phyloP scores from a whole-genome alignment of 2,888 invertebrate genomes.

The Apeira syringaria region DNA sequence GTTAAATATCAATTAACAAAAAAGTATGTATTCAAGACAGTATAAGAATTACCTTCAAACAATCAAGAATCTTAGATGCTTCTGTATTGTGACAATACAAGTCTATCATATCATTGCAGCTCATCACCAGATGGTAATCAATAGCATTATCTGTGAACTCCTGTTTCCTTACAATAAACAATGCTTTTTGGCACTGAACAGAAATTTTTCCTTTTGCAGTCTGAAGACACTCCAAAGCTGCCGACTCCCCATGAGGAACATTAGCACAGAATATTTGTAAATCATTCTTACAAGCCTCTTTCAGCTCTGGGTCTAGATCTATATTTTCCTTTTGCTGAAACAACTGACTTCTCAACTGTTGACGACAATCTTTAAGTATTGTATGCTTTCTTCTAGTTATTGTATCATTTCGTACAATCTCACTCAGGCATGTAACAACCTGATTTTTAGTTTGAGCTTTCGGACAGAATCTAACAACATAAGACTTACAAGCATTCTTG shows the following conservation, averaged over 20 bases:
- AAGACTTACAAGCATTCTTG: constrained; percentile 95
- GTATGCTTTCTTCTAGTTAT: constrained; percentile 89
- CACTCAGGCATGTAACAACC: constrained; percentile 93
- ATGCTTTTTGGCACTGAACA: constrained; percentile 88
- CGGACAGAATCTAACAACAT: constrained; percentile 88
- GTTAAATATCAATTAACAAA: not conserved
- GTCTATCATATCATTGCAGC: constrained; percentile 94
- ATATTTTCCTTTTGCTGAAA: constrained; percentile 96
- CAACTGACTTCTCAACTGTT: constrained; percentile 95
- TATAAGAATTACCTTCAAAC: constrained; percentile 85
- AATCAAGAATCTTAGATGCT: constrained; percentile 87
- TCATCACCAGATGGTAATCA: constrained; percentile 92
- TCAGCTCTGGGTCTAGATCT: constrained; percentile 92
- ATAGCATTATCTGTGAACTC: constrained; percentile 94
- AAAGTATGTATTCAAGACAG: no score
- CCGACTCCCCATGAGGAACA: constrained; percentile 86
- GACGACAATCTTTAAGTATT: constrained; percentile 94
- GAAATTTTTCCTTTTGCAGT: constrained; percentile 85
- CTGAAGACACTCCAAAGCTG: constrained; percentile 92
- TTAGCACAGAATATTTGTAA: constrained; percentile 88
- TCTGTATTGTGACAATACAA: constrained; percentile 91
- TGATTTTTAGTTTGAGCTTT: constrained; percentile 90
- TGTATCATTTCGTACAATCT: constrained; percentile 95
- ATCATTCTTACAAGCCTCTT: constrained; percentile 91
- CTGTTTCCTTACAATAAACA: constrained; percentile 94